Base-by-base conservation (phyloP, 2,113 vertebrate genomes). In the Dromas ardeola region DNA sequence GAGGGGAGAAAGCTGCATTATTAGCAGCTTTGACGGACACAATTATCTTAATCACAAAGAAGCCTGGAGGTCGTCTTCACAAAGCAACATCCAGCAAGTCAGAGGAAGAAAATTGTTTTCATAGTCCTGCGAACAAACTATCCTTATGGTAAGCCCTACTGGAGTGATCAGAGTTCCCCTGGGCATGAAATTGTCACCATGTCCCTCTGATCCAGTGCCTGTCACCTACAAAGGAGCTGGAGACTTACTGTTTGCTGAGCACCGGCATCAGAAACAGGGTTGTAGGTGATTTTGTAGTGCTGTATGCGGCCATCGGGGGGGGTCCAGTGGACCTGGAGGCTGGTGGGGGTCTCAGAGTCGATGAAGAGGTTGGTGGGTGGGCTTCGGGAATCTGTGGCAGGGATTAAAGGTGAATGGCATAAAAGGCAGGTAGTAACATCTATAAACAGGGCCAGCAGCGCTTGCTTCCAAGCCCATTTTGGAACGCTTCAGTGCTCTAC, bases 241-340 rank as follows among this genome's bases (percentile, higher is more conserved):
- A 38, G 11, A 95, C 97, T 91, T 95, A 98, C 98, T 6, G 81
- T 98, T 74, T 97, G 97, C 93, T 97, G 98, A 9, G 94, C 91
- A 36, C 95, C 71, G 0, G 49, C 77, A 4, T 98, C 97, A 18
- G 97, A 98, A 70, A 99, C 97, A 0, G 98, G 98, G 1, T 52
- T 86, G 49, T 99, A 99, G 62, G 97, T 98, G 67, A 99, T 97
- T 5, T 92, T 98, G 93, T 99, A 99, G 97, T 99, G 98, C 32
- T 98, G 98, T 1, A 99, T 96, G 0, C 98, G 98, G 30, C 98
- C 98, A 0, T 98, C 98, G 0, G 99, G 99, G 15, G 99, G 98
- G 5, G 95, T 96, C 99, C 99, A 99, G 74, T 97, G 98, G 93
- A 99, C 96, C 88, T 97, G 85, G 55, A 99, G 90, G 96, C 99